Evolutionary conservation across 2,888 invertebrate genomes (phyloP), one percentile per base, ranked within the genome.

Genomic region (Odontothrips loti): DNA sequence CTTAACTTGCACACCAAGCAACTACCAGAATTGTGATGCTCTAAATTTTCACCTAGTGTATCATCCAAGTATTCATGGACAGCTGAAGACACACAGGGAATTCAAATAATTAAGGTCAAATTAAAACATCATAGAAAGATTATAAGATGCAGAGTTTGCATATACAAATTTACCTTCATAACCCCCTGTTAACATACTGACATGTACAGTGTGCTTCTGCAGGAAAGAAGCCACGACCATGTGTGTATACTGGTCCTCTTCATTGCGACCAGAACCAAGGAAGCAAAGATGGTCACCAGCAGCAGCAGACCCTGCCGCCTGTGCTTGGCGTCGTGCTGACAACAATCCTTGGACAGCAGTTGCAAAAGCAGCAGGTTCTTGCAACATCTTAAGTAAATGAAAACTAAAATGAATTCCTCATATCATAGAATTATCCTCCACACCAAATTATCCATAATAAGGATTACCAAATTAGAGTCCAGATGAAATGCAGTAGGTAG

Each of bases 141-240:
- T 6, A 43, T 4, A 6, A 43, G 34, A 43, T 43, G 34, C 34
- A 43, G 2, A 43, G 34, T 43, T 43, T 43, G n/a, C 43, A n/a
- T 80, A 34, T 8, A n/a, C 48, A 47, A 17, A 81, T 79, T 47
- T 81, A 84, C 85, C 90, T 87, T 90, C 88, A 88, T 97, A 99
- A 4, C 99, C 99, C 82, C 98, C 97, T 84, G 94, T 93, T 29
- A 98, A 91, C 88, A 98, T 91, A 80, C 97, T 96, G 79, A 99
- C 96, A 87, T 96, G 98, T 85, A 95, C 94, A 0, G 95, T 95
- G 86, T 96, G 95, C 86, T 95, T 94, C 88, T 98, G 98, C 79
- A 99, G 90, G 87, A 99, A 98, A 82, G 96, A 96, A 10, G 99
- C 96, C 23, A 99, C 96, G 43, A 98, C 98, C 99, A 99, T 99